These are phyloP conservation scores for Cantharis lateralis DNA, from an alignment of 2,888 invertebrate species.

Conservation along the genomic window DNA sequence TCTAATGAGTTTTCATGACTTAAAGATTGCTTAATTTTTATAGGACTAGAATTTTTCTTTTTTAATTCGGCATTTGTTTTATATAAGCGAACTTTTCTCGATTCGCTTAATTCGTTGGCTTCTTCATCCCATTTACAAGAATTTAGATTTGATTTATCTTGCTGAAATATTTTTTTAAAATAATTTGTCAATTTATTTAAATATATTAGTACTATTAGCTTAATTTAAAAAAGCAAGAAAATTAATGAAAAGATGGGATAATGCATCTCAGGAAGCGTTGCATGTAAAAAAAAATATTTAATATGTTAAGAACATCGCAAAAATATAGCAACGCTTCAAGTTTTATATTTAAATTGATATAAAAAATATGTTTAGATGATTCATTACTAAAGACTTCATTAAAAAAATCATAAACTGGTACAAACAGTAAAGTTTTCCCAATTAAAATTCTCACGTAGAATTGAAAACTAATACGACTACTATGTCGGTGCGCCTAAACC, in stretches of 20 bases:
- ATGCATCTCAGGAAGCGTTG: background rate
- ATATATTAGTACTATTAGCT: background rate
- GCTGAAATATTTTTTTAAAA: slow-evolving; percentile 27
- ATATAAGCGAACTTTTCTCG: slow-evolving; percentile 66
- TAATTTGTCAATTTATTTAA: background rate
- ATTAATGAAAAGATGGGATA: background rate
- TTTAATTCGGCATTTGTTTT: slow-evolving; percentile 76
- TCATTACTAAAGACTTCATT: background rate
- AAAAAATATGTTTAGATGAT: background rate
- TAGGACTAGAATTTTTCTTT: slow-evolving; percentile 54
- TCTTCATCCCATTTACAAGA: slow-evolving; percentile 48
- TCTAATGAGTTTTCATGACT: slow-evolving; percentile 17
- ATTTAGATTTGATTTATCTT: slow-evolving; percentile 44
- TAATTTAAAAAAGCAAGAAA: background rate
- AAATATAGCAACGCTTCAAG: too few relatives aligned
- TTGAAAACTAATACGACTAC: background rate
- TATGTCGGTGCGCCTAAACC: background rate
- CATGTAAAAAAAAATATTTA: background rate
- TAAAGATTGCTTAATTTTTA: slow-evolving; percentile 36
- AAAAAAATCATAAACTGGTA: too few relatives aligned
- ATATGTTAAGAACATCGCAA: background rate
- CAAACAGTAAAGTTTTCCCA: background rate
- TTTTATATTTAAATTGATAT: background rate
- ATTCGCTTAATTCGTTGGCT: slow-evolving; percentile 30
- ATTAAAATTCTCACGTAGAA: background rate